These are phyloP conservation scores for Kryptolebias ocellatus DNA, from an alignment of 2,797 vertebrate genomes.

Conservation along the genomic window DNA sequence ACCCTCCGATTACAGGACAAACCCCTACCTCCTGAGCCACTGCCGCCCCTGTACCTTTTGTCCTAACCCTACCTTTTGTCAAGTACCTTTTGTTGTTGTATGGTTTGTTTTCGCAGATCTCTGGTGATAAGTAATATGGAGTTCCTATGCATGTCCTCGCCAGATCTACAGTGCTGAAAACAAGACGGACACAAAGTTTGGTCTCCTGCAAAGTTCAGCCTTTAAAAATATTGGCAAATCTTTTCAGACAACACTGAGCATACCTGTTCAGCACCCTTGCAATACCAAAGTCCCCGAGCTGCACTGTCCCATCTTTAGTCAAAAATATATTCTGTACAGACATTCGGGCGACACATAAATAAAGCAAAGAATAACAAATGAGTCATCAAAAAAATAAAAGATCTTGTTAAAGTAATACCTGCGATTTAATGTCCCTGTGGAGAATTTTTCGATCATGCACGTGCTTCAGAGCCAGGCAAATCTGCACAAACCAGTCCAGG, in stretches of 20 bases:
- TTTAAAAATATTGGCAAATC: background rate
- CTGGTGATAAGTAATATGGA: constrained; percentile 96
- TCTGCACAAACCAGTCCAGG: constrained; percentile 98
- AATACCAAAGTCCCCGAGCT: constrained; percentile 97
- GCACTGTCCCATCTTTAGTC: constrained; percentile 94
- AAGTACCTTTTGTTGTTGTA: constrained; percentile 99
- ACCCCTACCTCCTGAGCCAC: too few relatives aligned
- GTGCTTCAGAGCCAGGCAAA: constrained; percentile 96
- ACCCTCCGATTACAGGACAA: too few relatives aligned
- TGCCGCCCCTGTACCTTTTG: too few relatives aligned
- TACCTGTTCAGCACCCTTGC: constrained; percentile 97
- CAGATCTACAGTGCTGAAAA: constrained; percentile 91
- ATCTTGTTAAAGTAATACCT: constrained; percentile 78
- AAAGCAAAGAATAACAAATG: background rate
- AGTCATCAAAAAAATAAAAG: background rate
- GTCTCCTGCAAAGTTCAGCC: background rate
- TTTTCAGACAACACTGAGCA: background rate
- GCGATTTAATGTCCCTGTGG: constrained; percentile 98
- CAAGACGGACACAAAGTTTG: background rate
- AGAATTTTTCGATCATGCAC: constrained; percentile 98
- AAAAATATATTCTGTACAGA: constrained; percentile 93
- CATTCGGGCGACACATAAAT: constrained; percentile 11
- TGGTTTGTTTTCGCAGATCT: constrained; percentile 98
- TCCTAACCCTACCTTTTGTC: too few relatives aligned
- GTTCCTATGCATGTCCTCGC: constrained; percentile 97